Base-by-base conservation (phyloP, 2,888 invertebrate genomes). In the Celastrina argiolus region DNA sequence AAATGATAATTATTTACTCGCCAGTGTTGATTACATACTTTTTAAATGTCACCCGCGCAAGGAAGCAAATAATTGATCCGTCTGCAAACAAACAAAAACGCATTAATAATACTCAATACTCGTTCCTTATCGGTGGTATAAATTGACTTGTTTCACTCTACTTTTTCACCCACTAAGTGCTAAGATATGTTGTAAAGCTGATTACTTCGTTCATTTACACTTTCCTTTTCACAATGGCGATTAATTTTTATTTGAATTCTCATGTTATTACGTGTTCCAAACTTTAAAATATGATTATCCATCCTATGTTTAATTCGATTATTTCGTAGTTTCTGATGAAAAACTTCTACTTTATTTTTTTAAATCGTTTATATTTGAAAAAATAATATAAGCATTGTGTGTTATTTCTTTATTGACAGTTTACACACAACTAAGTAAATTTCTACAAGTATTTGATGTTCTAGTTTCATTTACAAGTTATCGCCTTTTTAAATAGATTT, bases 41-140 rank as follows among this genome's bases (percentile, higher is more conserved):
- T 51, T 51, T 22, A 51, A 51, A 51, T 51, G 51, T 51, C 51
- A 51, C 51, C 51, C 51, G 51, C 12, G 51, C 51, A 51, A 12
- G 51, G 51, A 51, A 51, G 51, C 51, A 51, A 51, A 51, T 51
- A 51, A 51, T 51, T 51, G 51, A 51, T 26, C 22, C 51, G 51
- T 51, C 51, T 22, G 26, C 51, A 51, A 51, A 51, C 51, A 51
- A 51, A 51, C 22, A 51, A 51, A 51, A 51, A 51, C 51, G 26
- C 51, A 51, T 51, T 51, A 51, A 22, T 51, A 51, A 51, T 51
- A 22, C 51, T 51, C 22, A 51, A 51, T 51, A 51, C 51, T 5
- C 51, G 22, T 51, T 51, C 22, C 51, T 51, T 51, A 51, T 51
- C 51, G 22, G 22, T 36, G 22, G 51, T 51, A 51, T 51, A 51